Evolutionary conservation across 2,888 invertebrate species (phyloP).

Genomic region (Leucophenga maculata): DNA sequence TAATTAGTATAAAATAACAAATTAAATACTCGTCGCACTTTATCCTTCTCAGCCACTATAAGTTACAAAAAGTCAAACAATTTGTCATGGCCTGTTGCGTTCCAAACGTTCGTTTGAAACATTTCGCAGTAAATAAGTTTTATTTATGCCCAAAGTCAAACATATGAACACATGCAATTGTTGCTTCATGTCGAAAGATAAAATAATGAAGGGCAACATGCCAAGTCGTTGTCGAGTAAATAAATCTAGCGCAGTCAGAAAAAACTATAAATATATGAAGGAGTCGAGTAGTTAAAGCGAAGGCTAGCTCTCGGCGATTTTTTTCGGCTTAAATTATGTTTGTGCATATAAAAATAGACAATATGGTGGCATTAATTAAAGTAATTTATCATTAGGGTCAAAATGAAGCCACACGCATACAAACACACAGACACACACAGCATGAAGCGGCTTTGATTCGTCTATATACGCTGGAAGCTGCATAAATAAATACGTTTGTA

Average conservation of each 20-base stretch:
- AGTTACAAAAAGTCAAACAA: no score
- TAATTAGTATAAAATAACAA: no score
- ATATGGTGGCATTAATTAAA: constrained; percentile 70
- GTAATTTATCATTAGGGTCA: constrained; percentile 69
- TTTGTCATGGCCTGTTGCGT: no score
- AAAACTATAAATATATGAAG: background rate
- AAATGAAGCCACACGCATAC: constrained; percentile 47
- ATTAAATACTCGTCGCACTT: no score
- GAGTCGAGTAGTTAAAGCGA: no score
- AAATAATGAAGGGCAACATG: constrained; percentile 30
- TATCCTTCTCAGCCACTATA: no score
- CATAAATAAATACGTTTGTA: constrained; percentile 55
- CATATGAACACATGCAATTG: constrained; percentile 24
- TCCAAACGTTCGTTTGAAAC: no score
- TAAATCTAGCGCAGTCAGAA: constrained; percentile 13
- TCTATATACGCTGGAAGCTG: constrained; percentile 52
- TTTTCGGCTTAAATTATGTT: background rate
- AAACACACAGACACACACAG: no score
- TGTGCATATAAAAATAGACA: constrained; percentile 43
- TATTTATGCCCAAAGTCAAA: constrained; percentile 25
- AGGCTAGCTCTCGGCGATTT: no score
- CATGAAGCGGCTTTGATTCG: constrained; percentile 28
- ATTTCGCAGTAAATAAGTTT: constrained; percentile 5
- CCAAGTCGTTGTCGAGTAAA: constrained; percentile 29
- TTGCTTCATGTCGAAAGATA: constrained; percentile 26